Evolutionary conservation across 2,797 vertebrate species (phyloP).

Genomic region (Zalophus californianus): DNA sequence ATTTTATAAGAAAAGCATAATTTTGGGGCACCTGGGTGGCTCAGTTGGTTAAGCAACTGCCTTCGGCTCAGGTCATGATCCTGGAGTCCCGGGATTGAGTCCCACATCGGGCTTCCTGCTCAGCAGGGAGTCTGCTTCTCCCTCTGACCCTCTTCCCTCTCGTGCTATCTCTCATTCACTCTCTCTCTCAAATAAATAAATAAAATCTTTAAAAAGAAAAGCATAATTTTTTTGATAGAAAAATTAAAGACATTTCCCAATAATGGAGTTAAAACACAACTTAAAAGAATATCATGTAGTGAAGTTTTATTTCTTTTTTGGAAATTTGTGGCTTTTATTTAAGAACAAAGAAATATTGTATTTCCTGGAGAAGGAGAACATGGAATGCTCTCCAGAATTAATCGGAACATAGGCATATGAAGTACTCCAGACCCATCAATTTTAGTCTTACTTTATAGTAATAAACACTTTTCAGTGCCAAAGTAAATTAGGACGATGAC

Average conservation of each 20-base stretch:
- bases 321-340: slow-evolving; percentile 56
- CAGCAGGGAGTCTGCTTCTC: too few species aligned
- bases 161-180: too few species aligned
- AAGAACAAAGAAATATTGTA: slow-evolving; percentile 29
- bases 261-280: slow-evolving; percentile 56
- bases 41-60: too few species aligned
- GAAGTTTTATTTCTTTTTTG: neutral
- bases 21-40: neutral
- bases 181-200: too few species aligned
- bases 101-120: too few species aligned
- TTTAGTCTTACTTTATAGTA: slow-evolving; percentile 39
- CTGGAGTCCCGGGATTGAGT: too few species aligned
- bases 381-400: slow-evolving; percentile 11
- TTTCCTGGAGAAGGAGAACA: slow-evolving; percentile 48
- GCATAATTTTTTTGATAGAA: slow-evolving; percentile 19
- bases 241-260: slow-evolving; percentile 52
- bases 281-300: neutral
- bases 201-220: neutral
- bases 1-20: slow-evolving; percentile 15
- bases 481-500: slow-evolving; percentile 46
- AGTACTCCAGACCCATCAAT: slow-evolving; percentile 17
- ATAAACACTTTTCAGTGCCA: slow-evolving; percentile 51
- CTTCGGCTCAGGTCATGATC: too few species aligned
- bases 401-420: neutral
- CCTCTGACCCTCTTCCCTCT: too few species aligned